Conservation (phyloP, 2,797 vertebrate genomes). For the Saxicola maurus region DNA sequence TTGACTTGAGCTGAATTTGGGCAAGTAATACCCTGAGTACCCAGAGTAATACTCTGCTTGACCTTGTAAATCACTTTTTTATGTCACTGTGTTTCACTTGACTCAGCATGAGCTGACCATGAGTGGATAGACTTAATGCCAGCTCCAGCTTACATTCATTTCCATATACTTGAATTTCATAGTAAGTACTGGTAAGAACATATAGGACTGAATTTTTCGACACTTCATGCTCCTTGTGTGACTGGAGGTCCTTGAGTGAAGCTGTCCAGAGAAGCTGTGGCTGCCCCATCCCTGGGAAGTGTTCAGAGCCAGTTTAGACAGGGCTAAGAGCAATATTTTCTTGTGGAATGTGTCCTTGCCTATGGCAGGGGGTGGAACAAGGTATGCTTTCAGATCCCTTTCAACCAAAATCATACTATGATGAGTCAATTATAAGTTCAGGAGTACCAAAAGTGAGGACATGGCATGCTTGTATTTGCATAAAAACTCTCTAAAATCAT, state of each 20-base stretch:
- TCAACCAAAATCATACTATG: neutral
- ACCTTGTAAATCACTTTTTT: neutral
- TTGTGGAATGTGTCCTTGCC: neutral
- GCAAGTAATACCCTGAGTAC: neutral
- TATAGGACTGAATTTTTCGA: neutral
- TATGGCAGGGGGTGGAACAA: accelerated
- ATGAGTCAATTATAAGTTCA: neutral
- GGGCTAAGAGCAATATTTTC: neutral
- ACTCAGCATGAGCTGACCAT: neutral
- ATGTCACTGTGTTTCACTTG: neutral
- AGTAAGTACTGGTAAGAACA: neutral
- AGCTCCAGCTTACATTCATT: neutral
- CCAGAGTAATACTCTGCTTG: neutral
- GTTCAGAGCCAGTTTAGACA: accelerated
- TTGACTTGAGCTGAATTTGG: neutral
- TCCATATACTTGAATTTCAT: neutral
- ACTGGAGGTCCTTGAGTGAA: neutral
- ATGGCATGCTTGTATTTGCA: neutral
- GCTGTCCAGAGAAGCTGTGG: neutral
- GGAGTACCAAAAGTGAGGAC: neutral
- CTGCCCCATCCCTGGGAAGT: neutral
- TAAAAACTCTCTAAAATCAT: neutral
- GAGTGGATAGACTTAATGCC: neutral
- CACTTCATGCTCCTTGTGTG: neutral
- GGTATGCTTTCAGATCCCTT: neutral